A percentile compares a stretch with the other conserved stretches of the same genome.
phyloP scores from a whole-genome alignment of 2,797 vertebrate genomes.

The Macroramphosus scolopax region DNA sequence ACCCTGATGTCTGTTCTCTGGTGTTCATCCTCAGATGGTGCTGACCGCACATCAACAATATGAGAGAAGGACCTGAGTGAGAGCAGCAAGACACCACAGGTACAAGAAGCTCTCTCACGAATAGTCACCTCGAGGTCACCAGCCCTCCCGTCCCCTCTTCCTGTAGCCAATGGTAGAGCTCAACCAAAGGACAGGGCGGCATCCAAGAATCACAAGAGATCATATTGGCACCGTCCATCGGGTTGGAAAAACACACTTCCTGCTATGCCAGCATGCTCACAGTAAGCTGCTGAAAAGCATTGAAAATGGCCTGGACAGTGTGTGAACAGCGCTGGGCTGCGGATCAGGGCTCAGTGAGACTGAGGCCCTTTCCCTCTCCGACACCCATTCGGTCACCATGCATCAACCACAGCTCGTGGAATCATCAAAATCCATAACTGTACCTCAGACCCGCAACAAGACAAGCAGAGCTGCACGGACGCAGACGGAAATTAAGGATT shows the following conservation, averaged over 20 bases:
- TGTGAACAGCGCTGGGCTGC: slow-evolving; percentile 34
- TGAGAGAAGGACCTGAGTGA: slow-evolving; percentile 76
- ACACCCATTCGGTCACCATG: slow-evolving; percentile 25
- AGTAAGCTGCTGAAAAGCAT: slow-evolving; percentile 24
- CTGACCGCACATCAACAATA: slow-evolving; percentile 97
- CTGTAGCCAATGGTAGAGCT: slow-evolving; percentile 66
- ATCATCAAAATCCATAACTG: slow-evolving; percentile 32
- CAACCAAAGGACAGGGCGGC: slow-evolving; percentile 53
- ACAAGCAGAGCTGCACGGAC: slow-evolving; percentile 36
- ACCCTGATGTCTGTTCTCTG: slow-evolving; percentile 2
- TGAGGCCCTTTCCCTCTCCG: slow-evolving; percentile 13
- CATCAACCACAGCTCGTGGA: slow-evolving; percentile 32
- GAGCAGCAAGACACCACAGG: slow-evolving; percentile 73
- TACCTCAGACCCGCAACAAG: slow-evolving; percentile 53
- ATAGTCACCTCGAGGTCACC: slow-evolving; percentile 62
- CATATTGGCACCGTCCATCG: slow-evolving; percentile 44
- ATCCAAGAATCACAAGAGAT: slow-evolving; percentile 51
- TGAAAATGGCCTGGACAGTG: slow-evolving; percentile 24
- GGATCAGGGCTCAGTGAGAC: slow-evolving; percentile 39
- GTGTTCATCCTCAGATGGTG: slow-evolving; percentile 81
- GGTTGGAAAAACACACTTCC: slow-evolving; percentile 48
- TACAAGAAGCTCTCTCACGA: slow-evolving; percentile 65
- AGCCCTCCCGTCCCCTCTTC: slow-evolving; percentile 49
- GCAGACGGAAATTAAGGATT: slow-evolving; percentile 34
- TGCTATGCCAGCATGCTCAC: slow-evolving; percentile 41